phyloP scores from a whole-genome alignment of 1,140 invertebrate species.

The Marisa cornuarietis region DNA sequence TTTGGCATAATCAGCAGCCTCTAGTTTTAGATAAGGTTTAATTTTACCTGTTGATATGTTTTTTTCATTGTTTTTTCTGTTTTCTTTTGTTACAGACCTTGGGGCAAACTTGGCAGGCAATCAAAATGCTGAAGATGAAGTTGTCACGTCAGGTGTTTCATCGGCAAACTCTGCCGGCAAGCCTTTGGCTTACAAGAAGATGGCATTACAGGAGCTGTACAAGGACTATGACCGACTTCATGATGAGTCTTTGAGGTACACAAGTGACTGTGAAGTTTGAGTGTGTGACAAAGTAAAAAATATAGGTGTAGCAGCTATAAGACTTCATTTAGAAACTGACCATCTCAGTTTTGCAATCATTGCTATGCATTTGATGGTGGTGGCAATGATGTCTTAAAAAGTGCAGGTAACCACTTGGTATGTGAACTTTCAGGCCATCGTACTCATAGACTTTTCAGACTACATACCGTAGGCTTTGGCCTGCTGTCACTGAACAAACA shows the following conservation, averaged over 20 bases:
- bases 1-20: background rate
- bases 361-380: background rate
- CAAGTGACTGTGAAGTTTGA: background rate
- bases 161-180: conserved; percentile 77
- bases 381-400: background rate
- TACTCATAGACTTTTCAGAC: no score
- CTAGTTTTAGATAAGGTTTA: background rate
- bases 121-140: conserved; percentile 66
- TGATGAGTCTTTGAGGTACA: conserved; percentile 57
- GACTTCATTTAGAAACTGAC: background rate
- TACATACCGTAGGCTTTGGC: no score
- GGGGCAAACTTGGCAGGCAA: conserved; percentile 82
- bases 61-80: background rate
- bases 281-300: background rate
- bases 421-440: no score
- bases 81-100: conserved; percentile 71
- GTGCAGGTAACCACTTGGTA: no score
- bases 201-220: conserved; percentile 45
- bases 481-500: no score
- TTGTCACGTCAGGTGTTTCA: conserved; percentile 75
- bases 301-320: background rate
- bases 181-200: conserved; percentile 65
- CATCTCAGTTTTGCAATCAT: background rate
- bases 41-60: background rate
- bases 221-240: conserved; percentile 47